These are phyloP conservation scores for Xestoiulus laeticollis DNA, from an alignment of 2,888 invertebrate species.

Conservation along the genomic window DNA sequence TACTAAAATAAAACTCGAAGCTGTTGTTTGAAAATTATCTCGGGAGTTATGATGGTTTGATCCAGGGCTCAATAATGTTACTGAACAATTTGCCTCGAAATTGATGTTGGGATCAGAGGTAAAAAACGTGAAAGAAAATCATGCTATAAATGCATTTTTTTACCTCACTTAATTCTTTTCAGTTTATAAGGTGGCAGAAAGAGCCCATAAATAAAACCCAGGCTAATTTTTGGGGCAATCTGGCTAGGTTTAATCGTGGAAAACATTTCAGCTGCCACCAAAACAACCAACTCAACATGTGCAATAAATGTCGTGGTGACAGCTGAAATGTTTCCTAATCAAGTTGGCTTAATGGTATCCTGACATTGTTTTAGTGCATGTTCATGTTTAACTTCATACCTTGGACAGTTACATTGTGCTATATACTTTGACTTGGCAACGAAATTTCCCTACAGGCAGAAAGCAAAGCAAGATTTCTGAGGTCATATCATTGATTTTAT, in stretches of 20 bases:
- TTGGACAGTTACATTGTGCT: background rate
- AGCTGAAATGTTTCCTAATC: slow-evolving; percentile 18
- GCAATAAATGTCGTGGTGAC: slow-evolving; percentile 6
- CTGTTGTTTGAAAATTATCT: background rate
- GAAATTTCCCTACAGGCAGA: background rate
- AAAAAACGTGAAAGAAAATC: slow-evolving; percentile 8
- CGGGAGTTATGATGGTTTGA: background rate
- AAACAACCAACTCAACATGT: slow-evolving; percentile 19
- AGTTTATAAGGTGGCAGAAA: background rate
- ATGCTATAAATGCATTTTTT: background rate
- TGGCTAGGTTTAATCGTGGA: background rate
- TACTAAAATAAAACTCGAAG: background rate
- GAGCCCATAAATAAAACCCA: background rate
- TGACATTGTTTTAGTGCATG: slow-evolving; percentile 17
- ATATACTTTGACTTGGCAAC: background rate
- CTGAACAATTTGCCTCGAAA: background rate
- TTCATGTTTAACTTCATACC: background rate
- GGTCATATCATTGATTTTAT: background rate
- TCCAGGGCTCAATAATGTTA: slow-evolving; percentile 5
- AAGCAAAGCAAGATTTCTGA: background rate
- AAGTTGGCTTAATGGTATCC: background rate
- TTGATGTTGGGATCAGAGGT: slow-evolving; percentile 28
- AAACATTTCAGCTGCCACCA: slow-evolving; percentile 7
- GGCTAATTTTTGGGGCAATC: slow-evolving; percentile 1
- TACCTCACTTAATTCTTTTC: background rate